Conservation (phyloP, 2,113 vertebrate genomes). For the Callaeas wilsoni region DNA sequence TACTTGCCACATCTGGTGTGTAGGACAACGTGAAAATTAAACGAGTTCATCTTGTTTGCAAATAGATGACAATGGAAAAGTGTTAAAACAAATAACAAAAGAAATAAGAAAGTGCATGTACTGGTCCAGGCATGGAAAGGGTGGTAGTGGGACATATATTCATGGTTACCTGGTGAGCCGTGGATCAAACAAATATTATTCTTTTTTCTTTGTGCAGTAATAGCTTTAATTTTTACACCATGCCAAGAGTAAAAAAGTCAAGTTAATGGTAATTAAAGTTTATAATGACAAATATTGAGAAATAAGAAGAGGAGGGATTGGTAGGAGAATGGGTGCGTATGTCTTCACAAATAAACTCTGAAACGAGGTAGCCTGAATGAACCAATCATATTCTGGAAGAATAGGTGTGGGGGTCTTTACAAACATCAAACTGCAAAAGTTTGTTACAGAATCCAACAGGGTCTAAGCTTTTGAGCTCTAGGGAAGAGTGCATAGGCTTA, state of each 20-base stretch:
- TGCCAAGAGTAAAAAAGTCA: background rate
- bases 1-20: background rate
- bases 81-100: background rate
- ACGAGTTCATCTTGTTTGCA: background rate
- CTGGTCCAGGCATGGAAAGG: background rate
- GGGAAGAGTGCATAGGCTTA: background rate
- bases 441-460: background rate
- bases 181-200: background rate
- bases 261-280: background rate
- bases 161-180: background rate
- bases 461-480: background rate
- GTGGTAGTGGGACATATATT: background rate
- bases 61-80: background rate
- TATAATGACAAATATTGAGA: background rate
- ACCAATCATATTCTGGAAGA: background rate
- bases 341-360: background rate
- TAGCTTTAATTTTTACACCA: background rate
- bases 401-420: background rate
- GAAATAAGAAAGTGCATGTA: background rate
- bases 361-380: background rate
- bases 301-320: background rate
- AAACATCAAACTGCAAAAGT: accelerated
- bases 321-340: background rate
- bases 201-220: too few relatives aligned
- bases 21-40: background rate